Conservation (phyloP, 2,113 vertebrate species). For the Pogonocichla stellata region DNA sequence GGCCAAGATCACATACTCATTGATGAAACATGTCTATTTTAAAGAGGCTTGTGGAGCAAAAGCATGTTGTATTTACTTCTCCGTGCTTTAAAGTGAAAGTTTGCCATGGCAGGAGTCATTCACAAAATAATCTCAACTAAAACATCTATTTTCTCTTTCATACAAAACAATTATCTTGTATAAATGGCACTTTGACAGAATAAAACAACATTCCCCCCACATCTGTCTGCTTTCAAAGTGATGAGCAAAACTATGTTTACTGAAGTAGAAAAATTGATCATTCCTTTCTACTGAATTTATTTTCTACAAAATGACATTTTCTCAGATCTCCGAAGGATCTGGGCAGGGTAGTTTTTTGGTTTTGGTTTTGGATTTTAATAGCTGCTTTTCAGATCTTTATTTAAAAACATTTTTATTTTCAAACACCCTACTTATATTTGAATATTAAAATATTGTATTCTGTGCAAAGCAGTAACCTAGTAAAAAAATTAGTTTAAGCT, state of each 20-base stretch:
- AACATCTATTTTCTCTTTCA: not conserved
- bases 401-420: not conserved
- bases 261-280: not conserved
- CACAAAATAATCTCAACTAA: not conserved
- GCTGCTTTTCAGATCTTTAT: not conserved
- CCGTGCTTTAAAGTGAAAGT: not conserved
- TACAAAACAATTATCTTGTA: not conserved
- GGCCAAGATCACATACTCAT: not conserved
- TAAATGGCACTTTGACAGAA: not conserved
- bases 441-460: not conserved
- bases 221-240: not conserved
- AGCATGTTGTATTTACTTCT: fast-evolving
- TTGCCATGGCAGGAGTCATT: not conserved
- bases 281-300: not conserved
- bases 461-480: not conserved
- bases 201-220: not conserved
- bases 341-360: too few species aligned
- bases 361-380: not conserved
- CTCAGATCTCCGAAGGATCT: not conserved
- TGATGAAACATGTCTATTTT: not conserved
- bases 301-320: not conserved
- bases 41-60: not conserved
- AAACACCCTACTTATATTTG: not conserved
- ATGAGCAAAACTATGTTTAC: not conserved
- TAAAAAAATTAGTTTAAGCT: not conserved